Evolutionary conservation across 2,797 vertebrate species (phyloP), one percentile per base, ranked within the genome.

Genomic region (Adrianichthys oophorus): DNA sequence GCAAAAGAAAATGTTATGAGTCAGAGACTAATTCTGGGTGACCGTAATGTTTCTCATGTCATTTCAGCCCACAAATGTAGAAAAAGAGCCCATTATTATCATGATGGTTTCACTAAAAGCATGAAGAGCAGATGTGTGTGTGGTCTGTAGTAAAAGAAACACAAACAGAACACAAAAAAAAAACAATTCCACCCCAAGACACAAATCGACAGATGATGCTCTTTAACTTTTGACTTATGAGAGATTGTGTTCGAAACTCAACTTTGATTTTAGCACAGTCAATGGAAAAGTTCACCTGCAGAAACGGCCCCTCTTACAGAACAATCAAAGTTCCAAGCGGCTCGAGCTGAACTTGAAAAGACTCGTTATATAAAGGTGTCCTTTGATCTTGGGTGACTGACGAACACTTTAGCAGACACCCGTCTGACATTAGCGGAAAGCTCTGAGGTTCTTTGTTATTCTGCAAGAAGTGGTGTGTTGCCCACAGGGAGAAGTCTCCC

Each of bases 401-500:
- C 80, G 60, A 61, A 62, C 62, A 75, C 54, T 72, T 68, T 63
- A 80, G 77, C 80, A 83, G 76, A 83, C 78, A 70, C 68, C 58
- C 65, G 58, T 51, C 68, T 79, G 81, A 84, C 82, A 80, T 48
- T 62, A 83, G 70, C 81, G 69, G 82, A 87, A 83, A 80, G 83
- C 86, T 87, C 78, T 57, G 59, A 82, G 81, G 84, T 84, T 87
- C 82, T 86, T 80, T 85, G 84, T 87, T 85, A 84, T 90, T 85
- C 84, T 81, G 78, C 82, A 75, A 80, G 77, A 86, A 85, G 85
- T 78, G 64, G 68, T 66, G 70, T 66, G 66, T 60, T 72, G 76
- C 84, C 83, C 69, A 79, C 56, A 79, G 85, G 79, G 78, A 79
- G 74, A 83, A 67, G 76, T 80, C 82, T 84, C 82, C 78, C 86